Evolutionary conservation across 2,888 invertebrate genomes (phyloP).

Genomic region (Conops quadrifasciatus): DNA sequence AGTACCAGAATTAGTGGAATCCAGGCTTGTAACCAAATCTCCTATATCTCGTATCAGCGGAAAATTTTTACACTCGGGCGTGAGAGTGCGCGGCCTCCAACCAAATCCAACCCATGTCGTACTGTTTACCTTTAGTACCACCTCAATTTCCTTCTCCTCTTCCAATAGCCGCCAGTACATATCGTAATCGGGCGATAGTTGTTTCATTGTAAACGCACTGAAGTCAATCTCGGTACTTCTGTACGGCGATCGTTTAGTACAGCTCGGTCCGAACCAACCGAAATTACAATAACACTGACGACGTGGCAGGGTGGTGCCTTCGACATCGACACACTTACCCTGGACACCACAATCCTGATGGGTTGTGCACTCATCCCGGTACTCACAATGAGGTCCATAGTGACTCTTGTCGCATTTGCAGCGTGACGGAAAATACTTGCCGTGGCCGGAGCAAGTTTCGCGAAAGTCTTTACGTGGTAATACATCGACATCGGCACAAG

Average conservation of each 20-base stretch:
- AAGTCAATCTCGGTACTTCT: slow-evolving; percentile 78
- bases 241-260: slow-evolving; percentile 81
- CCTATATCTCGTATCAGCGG: slow-evolving; percentile 71
- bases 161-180: slow-evolving; percentile 87
- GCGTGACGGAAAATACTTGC: slow-evolving; percentile 78
- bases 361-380: slow-evolving; percentile 84
- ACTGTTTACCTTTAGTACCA: slow-evolving; percentile 86
- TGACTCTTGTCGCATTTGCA: slow-evolving; percentile 84
- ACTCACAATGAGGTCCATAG: slow-evolving; percentile 86
- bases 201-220: slow-evolving; percentile 74
- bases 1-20: slow-evolving; percentile 51
- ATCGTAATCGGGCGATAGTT: slow-evolving; percentile 77
- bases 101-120: slow-evolving; percentile 88
- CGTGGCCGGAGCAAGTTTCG: slow-evolving; percentile 86
- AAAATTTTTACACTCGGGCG: slow-evolving; percentile 81
- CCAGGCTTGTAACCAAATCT: slow-evolving; percentile 52
- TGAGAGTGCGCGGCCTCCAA: slow-evolving; percentile 85
- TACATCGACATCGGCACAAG: slow-evolving; percentile 94
- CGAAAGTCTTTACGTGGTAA: slow-evolving; percentile 77
- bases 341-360: slow-evolving; percentile 86
- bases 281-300: slow-evolving; percentile 89
- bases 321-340: slow-evolving; percentile 84
- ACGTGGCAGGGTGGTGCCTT: slow-evolving; percentile 81
- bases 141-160: slow-evolving; percentile 86
- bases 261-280: slow-evolving; percentile 88